Percentiles rank a stretch among this genome's conserved stretches.
Conservation (phyloP, 2,113 vertebrate species). For the Onychorhynchus coronatus region DNA sequence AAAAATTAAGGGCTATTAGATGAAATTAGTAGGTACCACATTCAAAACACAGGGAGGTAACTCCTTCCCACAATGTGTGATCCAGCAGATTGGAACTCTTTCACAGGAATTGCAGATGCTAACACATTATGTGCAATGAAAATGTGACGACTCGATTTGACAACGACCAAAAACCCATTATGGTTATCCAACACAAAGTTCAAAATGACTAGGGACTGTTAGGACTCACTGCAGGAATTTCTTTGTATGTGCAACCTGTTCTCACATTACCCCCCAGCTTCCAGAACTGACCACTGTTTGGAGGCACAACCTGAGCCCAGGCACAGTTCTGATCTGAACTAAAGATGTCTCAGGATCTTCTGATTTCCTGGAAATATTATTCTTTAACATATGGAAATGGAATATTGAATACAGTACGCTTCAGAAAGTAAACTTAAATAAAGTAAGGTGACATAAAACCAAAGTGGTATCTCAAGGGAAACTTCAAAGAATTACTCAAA, state of each 20-base stretch:
- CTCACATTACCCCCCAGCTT: not conserved
- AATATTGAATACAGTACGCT: not conserved
- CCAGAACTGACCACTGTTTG: not conserved
- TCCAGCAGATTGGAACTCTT: not conserved
- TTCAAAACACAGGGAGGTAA: not conserved
- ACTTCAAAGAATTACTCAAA: not conserved
- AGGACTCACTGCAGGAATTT: not conserved
- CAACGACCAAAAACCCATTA: not conserved
- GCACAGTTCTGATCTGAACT: not conserved
- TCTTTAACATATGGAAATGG: not conserved
- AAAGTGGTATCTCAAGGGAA: not conserved
- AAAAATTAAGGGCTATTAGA: not conserved
- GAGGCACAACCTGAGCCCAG: not conserved
- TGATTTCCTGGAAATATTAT: not conserved
- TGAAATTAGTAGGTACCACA: not conserved
- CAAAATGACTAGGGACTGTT: not conserved
- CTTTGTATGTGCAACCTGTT: not conserved
- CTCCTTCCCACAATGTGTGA: not conserved
- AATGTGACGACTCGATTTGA: fast-evolving
- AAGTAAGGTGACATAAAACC: not conserved
- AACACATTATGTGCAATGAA: fast-evolving
- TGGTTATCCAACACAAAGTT: not conserved
- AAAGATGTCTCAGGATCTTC: not conserved
- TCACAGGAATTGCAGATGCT: not conserved
- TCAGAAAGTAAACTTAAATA: not conserved